A percentile compares a stretch with the other conserved stretches of the same genome.
Conservation (phyloP, 2,888 invertebrate species). For the Andrena bicolor region DNA sequence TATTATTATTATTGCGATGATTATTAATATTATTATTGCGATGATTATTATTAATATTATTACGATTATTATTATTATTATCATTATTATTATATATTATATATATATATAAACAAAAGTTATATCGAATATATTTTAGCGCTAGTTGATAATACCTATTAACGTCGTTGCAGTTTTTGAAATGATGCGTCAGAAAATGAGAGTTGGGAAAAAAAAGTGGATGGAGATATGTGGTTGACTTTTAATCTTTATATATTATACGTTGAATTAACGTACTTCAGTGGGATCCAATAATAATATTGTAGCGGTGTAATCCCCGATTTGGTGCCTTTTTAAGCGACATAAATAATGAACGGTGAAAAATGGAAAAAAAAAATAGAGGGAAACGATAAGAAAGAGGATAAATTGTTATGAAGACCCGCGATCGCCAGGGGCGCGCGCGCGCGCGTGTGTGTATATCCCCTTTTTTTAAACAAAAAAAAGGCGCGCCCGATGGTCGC, state of each 20-base stretch:
- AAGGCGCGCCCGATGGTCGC: conserved; percentile 72
- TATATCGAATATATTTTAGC: conserved; percentile 85
- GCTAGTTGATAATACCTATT: conserved; percentile 84
- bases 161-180: conserved; percentile 84
- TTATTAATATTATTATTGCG: conserved; percentile 69
- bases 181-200: conserved; percentile 83
- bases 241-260: conserved; percentile 81
- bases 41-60: conserved; percentile 77
- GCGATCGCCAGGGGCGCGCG: conserved; percentile 58
- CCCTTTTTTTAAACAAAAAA: conserved; percentile 42
- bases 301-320: conserved; percentile 79
- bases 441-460: conserved; percentile 46
- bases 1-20: conserved; percentile 52
- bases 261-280: conserved; percentile 80
- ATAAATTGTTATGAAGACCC: conserved; percentile 62
- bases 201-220: conserved; percentile 61
- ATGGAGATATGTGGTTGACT: conserved; percentile 72
- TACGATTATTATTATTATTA: conserved; percentile 73
- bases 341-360: conserved; percentile 71
- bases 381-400: conserved; percentile 24
- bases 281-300: conserved; percentile 79
- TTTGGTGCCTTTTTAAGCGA: conserved; percentile 84
- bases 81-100: conserved; percentile 70
- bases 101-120: conserved; percentile 82
- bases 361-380: conserved; percentile 60